Evolutionary conservation across 2,113 vertebrate genomes (phyloP).

Genomic region (Emydura subglobosa): DNA sequence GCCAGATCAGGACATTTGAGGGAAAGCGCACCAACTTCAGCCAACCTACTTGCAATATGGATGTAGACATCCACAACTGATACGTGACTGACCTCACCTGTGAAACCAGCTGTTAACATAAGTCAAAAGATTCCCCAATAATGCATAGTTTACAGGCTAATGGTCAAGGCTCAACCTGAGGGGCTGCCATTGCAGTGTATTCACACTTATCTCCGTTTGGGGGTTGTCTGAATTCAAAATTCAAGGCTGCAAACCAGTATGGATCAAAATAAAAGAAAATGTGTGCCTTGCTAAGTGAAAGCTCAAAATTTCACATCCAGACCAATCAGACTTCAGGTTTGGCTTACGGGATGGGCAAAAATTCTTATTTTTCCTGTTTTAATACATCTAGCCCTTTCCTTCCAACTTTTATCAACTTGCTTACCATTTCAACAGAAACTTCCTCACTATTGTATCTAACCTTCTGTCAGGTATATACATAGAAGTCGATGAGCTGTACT

Average conservation of each 20-base stretch:
- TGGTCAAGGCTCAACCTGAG: neutral
- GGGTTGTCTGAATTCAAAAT: neutral
- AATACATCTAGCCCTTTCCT: neutral
- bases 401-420: neutral
- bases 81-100: neutral
- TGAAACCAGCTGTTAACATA: neutral
- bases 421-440: neutral
- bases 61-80: neutral
- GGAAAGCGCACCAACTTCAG: neutral
- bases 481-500: neutral
- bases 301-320: neutral
- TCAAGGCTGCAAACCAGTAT: neutral
- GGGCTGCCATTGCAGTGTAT: neutral
- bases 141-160: neutral
- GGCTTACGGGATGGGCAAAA: neutral
- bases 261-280: neutral
- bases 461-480: neutral
- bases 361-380: neutral
- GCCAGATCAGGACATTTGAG: neutral
- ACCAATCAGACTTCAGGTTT: neutral
- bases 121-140: neutral
- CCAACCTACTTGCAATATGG: neutral
- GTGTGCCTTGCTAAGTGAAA: neutral
- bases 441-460: neutral
- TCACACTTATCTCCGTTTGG: neutral